Evolutionary conservation across 2,797 vertebrate species (phyloP).

Genomic region (Sarcophilus harrisii): DNA sequence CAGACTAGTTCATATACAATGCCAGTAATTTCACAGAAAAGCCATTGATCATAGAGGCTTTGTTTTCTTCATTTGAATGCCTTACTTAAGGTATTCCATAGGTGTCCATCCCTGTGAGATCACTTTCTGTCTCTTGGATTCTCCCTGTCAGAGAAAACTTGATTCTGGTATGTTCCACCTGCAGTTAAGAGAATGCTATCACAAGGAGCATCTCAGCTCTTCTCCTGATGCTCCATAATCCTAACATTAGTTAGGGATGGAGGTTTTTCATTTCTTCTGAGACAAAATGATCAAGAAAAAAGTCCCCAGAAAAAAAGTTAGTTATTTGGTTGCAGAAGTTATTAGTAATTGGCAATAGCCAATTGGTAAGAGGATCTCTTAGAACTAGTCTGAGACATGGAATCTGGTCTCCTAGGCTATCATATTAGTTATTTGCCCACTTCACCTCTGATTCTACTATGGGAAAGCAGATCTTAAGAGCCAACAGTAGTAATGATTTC

Average conservation of each 20-base stretch:
- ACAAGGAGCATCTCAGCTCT: not conserved
- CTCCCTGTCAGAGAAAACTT: not conserved
- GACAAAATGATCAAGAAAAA: not conserved
- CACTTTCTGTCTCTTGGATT: not conserved
- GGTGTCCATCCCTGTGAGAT: not conserved
- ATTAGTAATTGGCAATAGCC: not conserved
- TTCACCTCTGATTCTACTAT: not conserved
- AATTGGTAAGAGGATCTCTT: not conserved
- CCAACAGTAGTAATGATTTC: not conserved
- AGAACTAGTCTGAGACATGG: accelerated
- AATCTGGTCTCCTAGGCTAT: not conserved
- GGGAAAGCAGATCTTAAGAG: not conserved
- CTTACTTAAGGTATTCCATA: not conserved
- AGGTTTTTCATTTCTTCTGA: not conserved
- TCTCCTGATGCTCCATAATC: not conserved
- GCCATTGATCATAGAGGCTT: not conserved
- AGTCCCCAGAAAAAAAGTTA: not conserved
- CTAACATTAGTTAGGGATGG: not conserved
- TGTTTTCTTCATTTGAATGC: not conserved
- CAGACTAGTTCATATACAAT: not conserved
- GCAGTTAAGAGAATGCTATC: not conserved
- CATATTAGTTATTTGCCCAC: accelerated
- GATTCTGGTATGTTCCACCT: not conserved
- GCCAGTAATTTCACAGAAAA: not conserved
- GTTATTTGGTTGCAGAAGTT: not conserved